Evolutionary conservation across 30 jellyfish, hydroid and myxozoan genomes (phyloP).

Genomic region (Chrysaora quinquecirrha): DNA sequence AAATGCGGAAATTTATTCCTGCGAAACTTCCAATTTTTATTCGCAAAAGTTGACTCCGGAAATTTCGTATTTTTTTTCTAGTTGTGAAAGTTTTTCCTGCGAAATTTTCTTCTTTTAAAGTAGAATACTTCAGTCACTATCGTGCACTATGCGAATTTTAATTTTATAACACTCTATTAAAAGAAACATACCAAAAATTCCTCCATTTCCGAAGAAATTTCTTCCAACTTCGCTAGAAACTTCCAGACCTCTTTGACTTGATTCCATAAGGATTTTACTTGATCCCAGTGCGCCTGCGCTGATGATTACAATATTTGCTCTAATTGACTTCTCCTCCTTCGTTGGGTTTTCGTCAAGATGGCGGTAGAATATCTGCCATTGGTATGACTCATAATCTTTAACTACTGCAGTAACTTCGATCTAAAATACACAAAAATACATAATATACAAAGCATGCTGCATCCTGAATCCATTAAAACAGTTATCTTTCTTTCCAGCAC

Average conservation of each 20-base stretch:
- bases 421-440: conserved; percentile 52
- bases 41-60: too few relatives aligned
- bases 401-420: conserved; percentile 81
- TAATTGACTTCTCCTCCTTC: conserved; percentile 70
- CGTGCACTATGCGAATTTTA: not conserved
- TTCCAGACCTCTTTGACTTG: conserved; percentile 81
- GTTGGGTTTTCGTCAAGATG: conserved; percentile 58
- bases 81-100: too few relatives aligned
- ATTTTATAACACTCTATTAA: too few relatives aligned
- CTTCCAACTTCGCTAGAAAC: conserved; percentile 93
- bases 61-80: too few relatives aligned
- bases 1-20: too few relatives aligned
- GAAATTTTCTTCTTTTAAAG: too few relatives aligned
- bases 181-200: conserved; percentile 78
- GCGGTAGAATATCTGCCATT: conserved; percentile 90
- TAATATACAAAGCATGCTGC: too few relatives aligned
- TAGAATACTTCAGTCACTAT: too few relatives aligned
- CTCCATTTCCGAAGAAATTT: conserved; percentile 89
- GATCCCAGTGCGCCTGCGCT: conserved; percentile 98
- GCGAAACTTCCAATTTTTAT: too few relatives aligned
- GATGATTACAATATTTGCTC: conserved; percentile 81
- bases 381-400: conserved; percentile 86
- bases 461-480: too few relatives aligned
- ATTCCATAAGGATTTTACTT: conserved; percentile 83
- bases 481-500: too few relatives aligned